Conservation (phyloP, 2,113 vertebrate genomes). For the Odobenus rosmarus region DNA sequence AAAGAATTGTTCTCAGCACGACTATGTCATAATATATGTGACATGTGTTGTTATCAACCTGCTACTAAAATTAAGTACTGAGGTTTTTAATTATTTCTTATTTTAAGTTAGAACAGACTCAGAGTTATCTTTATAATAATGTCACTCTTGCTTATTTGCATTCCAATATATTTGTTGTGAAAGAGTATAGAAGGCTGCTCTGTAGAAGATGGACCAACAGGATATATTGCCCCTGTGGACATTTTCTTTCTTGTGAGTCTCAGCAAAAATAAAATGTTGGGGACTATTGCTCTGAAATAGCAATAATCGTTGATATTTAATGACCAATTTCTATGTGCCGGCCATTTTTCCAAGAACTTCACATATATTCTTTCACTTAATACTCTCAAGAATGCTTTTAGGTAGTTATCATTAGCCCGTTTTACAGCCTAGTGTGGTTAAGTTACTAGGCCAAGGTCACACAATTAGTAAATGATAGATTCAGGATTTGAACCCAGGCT, state of each 20-base stretch:
- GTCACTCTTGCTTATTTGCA: background rate
- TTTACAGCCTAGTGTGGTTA: background rate
- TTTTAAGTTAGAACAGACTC: slow-evolving; percentile 37
- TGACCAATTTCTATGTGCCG: background rate
- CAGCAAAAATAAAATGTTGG: background rate
- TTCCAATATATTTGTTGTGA: background rate
- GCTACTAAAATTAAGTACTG: background rate
- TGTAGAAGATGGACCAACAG: background rate
- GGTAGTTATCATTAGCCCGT: background rate
- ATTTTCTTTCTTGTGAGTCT: background rate
- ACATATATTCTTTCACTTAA: background rate
- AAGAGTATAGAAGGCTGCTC: background rate
- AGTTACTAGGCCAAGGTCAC: background rate
- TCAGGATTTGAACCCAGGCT: background rate
- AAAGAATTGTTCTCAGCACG: background rate
- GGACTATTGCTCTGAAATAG: background rate
- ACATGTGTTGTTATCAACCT: background rate
- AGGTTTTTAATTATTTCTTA: slow-evolving; percentile 6
- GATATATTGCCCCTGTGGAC: background rate
- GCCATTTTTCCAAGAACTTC: background rate
- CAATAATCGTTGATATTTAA: background rate
- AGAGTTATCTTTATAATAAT: background rate
- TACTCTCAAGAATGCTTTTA: background rate
- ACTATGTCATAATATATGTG: background rate
- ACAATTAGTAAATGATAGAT: background rate